A percentile compares a stretch with the other conserved stretches of the same genome.
Evolutionary conservation across 2,888 invertebrate species (phyloP).

Genomic region (Acrocyrtus sp.): DNA sequence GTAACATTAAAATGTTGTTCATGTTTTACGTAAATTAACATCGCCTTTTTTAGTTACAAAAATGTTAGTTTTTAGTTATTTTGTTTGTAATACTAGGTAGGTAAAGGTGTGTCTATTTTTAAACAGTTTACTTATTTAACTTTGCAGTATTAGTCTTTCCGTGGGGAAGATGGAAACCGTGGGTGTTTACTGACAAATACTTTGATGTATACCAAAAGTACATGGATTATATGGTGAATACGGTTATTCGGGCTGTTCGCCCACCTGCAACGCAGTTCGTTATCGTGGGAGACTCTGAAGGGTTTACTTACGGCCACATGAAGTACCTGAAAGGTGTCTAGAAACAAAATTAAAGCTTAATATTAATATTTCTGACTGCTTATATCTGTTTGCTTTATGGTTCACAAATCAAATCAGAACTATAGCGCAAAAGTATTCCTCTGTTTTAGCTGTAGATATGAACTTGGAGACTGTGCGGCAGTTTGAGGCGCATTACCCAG

Average conservation of each 20-base stretch:
- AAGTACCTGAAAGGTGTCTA: constrained; percentile 42
- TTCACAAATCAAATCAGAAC: neutral
- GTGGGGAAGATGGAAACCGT: constrained; percentile 51
- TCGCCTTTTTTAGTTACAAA: neutral
- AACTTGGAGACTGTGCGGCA: constrained; percentile 44
- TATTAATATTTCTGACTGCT: neutral
- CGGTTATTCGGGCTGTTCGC: constrained; percentile 31
- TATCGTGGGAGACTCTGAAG: constrained; percentile 48
- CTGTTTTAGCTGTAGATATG: constrained; percentile 42
- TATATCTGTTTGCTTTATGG: neutral
- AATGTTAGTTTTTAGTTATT: neutral
- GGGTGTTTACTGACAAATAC: constrained; percentile 39
- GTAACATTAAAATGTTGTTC: no score
- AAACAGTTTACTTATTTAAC: neutral
- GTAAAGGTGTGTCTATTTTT: no score
- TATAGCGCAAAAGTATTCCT: no score
- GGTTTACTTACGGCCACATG: constrained; percentile 50
- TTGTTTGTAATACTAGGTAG: no score
- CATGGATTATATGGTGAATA: constrained; percentile 50
- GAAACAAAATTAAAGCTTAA: no score
- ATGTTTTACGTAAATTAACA: neutral
- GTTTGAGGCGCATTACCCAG: constrained; percentile 53
- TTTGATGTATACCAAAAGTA: constrained; percentile 43
- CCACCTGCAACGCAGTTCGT: constrained; percentile 48
- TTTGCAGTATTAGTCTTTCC: constrained; percentile 44